Base-by-base conservation (phyloP, 1,140 invertebrate genomes). In the Brachystomella parvula region DNA sequence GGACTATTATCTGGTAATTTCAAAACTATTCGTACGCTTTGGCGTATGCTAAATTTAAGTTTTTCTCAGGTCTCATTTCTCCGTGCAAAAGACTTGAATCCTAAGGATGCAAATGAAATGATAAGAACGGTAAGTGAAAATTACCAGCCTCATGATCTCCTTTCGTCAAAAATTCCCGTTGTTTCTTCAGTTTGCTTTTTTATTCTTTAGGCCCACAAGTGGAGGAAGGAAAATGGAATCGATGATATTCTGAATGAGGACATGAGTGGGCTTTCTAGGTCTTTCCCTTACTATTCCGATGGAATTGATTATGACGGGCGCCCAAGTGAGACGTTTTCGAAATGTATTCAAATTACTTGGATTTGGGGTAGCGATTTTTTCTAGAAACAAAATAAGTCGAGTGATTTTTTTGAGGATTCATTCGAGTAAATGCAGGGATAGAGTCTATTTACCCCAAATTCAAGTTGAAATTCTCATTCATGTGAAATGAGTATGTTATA, bases 161-260 rank as follows among this genome's bases (percentile, higher is more conserved):
- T 30, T 56, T 17, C 6, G 30, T 29, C 15, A 17, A 29, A 31
- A 32, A 29, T 59, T 30, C 26, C 15, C 2, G 15, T 59, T 9
- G 30, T 9, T 2, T 3, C 15, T 59, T 59, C 3, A 29, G 15
- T 12, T 29, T 12, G 21, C 12, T 29, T 29, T 9, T 29, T 59
- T 29, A 6, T 59, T 59, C 24, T 15, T 9, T 29, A 59, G 57
- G 57, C 57, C 15, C 26, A 30, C 30, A 59, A 31, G 30, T 59
- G 57, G 57, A 28, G 57, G 30, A 28, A 6, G 9, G 57, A 59
- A 12, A 59, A 59, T 31, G 30, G 21, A 59, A 59, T 59, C 12
- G 57, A 59, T 21, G 30, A 12, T 9, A 59, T 59, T 29, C 26
- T 59, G 3, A 59, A 59, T 6, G 57, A 59, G 24, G 24, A 53